Conservation (phyloP, 35 echinoderm and acorn worm species). For the Heliocidaris erythrogramma region DNA sequence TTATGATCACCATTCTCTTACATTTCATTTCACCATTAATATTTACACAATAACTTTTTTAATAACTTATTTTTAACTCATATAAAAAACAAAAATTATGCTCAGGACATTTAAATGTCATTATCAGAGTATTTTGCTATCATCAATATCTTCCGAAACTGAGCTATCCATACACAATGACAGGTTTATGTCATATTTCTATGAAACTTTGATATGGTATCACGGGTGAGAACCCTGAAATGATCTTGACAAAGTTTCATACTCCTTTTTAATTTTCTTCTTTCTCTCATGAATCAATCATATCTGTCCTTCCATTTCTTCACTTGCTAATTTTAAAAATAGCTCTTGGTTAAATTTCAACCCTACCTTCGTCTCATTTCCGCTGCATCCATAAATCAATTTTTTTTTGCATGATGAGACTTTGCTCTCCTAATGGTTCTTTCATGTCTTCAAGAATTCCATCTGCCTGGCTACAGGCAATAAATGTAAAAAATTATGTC, state of each 20-base stretch:
- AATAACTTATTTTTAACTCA: no score
- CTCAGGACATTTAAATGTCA: no score
- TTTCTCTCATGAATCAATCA: neutral
- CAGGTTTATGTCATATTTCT: neutral
- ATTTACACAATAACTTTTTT: no score
- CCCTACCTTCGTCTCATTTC: neutral
- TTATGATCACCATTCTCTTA: no score
- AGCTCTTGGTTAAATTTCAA: neutral
- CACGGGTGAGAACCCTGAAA: no score
- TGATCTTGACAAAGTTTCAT: neutral
- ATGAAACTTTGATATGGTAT: neutral
- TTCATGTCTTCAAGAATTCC: neutral
- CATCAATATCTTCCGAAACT: no score
- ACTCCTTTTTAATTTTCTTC: neutral
- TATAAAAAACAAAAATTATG: no score
- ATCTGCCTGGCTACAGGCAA: neutral
- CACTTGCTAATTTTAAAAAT: neutral
- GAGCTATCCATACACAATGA: no score
- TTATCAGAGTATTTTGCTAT: no score
- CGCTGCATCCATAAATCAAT: neutral
- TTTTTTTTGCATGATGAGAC: neutral
- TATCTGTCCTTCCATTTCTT: neutral
- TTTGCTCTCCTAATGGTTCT: neutral
- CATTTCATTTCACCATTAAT: no score
- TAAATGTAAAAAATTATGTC: constrained; percentile 12